Evolutionary conservation across 2,888 invertebrate genomes (phyloP).

Genomic region (Lasioglossum pauxillum): DNA sequence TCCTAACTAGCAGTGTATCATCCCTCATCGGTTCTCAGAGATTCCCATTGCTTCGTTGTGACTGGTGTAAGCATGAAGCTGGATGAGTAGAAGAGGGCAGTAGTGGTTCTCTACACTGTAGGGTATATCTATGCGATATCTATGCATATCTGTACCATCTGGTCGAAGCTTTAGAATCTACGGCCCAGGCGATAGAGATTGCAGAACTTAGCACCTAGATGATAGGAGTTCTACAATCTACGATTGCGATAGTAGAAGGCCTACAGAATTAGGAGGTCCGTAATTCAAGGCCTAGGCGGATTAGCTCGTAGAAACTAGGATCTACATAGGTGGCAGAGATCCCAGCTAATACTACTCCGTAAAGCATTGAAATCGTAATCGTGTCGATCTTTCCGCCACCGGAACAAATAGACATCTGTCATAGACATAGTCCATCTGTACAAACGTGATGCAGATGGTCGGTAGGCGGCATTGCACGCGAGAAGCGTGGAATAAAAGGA

Average conservation of each 20-base stretch:
- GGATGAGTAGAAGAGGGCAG: background rate
- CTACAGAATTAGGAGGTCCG: background rate
- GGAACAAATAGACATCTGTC: background rate
- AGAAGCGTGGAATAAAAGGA: conserved; percentile 44
- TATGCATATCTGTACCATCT: too few relatives aligned
- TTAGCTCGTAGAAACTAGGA: background rate
- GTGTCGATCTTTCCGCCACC: background rate
- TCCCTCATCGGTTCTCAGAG: background rate
- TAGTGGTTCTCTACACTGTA: too few relatives aligned
- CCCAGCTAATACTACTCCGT: background rate
- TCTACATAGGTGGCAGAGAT: background rate
- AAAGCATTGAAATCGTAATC: background rate
- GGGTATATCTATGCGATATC: too few relatives aligned
- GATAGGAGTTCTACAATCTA: too few relatives aligned
- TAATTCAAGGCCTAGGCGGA: background rate
- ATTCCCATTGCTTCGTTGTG: background rate
- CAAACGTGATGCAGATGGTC: conserved; percentile 28
- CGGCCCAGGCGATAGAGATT: too few relatives aligned
- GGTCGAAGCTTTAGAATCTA: too few relatives aligned
- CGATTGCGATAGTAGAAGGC: background rate
- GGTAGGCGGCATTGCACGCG: conserved; percentile 47
- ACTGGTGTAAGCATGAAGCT: background rate
- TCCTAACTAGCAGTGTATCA: background rate
- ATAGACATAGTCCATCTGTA: background rate
- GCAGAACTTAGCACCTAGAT: background rate